Base-by-base conservation (phyloP, 2,888 invertebrate species). In the Diaprepes abbreviatus region DNA sequence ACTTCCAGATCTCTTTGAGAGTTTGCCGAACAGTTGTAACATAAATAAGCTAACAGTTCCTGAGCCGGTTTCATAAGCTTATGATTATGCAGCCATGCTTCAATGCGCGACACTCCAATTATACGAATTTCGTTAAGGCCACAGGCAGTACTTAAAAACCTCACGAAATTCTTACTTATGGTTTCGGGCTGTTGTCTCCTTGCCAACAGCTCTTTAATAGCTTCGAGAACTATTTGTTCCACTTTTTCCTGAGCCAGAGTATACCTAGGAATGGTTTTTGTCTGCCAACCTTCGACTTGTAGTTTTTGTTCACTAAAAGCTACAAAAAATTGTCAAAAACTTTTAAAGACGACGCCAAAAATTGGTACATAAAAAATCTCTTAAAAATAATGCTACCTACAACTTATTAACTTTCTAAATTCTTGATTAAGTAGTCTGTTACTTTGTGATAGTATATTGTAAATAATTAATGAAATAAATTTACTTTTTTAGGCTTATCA, bases 71-170 rank as follows among this genome's bases (percentile, higher is more conserved):
- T 91, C 87, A 94, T 93, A 60, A 97, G 85, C 87, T 98, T 98
- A 70, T 97, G 96, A 82, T 97, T 97, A 83, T 97, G 96, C 66
- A 98, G 87, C 97, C 97, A 98, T 76, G 93, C 90, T 83, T 98
- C 98, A 16, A 98, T 87, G 0, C 94, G 90, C 0, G 92, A 90
- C 0, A 93, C 91, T 0, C 93, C 91, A 59, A 93, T 89, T 78
- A 92, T 88, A 17, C 96, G 88, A 72, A 96, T 92, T 85, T 97
- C 96, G 0, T 91, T 90, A 67, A 96, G 90, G 0, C 98, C 97
- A 74, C 94, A 92, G 0, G 96, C 91, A 0, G 92, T 91, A 0
- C 95, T 91, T 31, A 98, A 85, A 66, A 97, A 88, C 75, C 93
- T 92, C 0, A 98, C 88, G 76, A 97, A 93, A 76, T 96, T 96